A percentile compares a stretch with the other conserved stretches of the same genome.
Evolutionary conservation across 2,888 invertebrate species (phyloP).

Genomic region (Coelopa pilipes): DNA sequence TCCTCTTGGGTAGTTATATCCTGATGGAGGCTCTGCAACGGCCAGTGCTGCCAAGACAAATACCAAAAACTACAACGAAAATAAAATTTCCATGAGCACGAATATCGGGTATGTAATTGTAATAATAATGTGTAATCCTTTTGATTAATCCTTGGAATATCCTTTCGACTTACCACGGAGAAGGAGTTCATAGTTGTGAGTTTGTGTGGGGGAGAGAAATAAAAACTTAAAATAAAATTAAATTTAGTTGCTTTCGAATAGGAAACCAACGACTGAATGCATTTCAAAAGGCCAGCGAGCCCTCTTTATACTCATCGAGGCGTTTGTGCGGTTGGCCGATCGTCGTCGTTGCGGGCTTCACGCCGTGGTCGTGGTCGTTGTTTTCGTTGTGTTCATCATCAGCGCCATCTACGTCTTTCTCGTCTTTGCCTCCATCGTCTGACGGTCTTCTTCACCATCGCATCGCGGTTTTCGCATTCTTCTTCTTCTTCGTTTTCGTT

Average conservation of each 20-base stretch:
- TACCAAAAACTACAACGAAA: conserved; percentile 79
- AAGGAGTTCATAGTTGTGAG: conserved; percentile 68
- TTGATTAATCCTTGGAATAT: conserved; percentile 5
- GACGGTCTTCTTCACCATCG: not conserved
- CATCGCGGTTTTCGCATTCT: no score
- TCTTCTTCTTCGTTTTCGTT: conserved; percentile 49
- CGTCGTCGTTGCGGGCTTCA: conserved; percentile 31
- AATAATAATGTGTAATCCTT: conserved; percentile 5
- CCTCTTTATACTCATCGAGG: conserved; percentile 65
- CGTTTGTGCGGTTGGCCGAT: conserved; percentile 40
- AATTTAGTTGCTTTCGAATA: conserved; percentile 67
- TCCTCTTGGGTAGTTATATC: conserved; percentile 81
- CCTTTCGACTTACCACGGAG: conserved; percentile 65
- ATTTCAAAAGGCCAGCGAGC: conserved; percentile 61
- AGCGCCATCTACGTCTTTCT: not conserved
- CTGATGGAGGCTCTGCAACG: conserved; percentile 80
- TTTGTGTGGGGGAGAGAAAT: conserved; percentile 63
- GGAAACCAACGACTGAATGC: conserved; percentile 68
- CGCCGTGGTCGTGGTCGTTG: conserved; percentile 15
- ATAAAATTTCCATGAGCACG: not conserved
- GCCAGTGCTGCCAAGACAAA: conserved; percentile 81
- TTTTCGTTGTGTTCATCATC: conserved; percentile 16
- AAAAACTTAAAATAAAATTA: conserved; percentile 63
- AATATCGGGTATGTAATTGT: not conserved
- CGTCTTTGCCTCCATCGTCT: no score